Conservation (phyloP, 2,797 vertebrate genomes). For the Enteromius afrohamiltoni region DNA sequence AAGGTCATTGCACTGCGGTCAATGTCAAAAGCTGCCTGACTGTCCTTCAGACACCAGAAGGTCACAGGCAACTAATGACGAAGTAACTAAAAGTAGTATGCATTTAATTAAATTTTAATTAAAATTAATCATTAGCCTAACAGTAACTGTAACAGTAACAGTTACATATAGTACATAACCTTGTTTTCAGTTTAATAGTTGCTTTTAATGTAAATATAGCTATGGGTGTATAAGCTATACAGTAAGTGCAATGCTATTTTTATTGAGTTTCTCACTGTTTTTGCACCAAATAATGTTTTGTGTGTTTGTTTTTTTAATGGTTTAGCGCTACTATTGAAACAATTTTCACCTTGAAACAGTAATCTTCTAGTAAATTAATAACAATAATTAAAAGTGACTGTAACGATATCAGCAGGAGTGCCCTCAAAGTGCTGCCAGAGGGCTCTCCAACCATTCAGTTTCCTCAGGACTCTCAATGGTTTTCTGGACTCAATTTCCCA, state of each 20-base stretch:
- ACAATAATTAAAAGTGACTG: neutral
- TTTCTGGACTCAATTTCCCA: too few relatives aligned
- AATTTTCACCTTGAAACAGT: neutral
- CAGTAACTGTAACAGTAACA: neutral
- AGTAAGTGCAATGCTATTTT: neutral
- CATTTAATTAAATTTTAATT: neutral
- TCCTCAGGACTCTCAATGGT: too few relatives aligned
- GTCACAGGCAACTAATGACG: neutral
- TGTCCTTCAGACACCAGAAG: neutral
- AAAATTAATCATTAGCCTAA: neutral
- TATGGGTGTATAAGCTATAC: neutral
- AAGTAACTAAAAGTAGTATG: neutral
- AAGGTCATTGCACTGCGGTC: slow-evolving; percentile 5
- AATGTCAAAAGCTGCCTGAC: neutral
- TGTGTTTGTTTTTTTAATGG: neutral
- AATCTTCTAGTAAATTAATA: neutral
- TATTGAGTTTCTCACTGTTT: neutral
- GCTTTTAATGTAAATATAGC: neutral
- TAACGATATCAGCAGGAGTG: too few relatives aligned
- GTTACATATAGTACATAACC: neutral
- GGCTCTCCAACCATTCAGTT: too few relatives aligned
- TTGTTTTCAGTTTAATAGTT: neutral
- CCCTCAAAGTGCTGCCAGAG: too few relatives aligned
- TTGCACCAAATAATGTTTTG: neutral
- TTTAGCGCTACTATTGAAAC: neutral